A percentile compares a stretch with the other conserved stretches of the same genome.
Evolutionary conservation across 2,888 invertebrate species (phyloP).

Genomic region (Abrostola triplasia): DNA sequence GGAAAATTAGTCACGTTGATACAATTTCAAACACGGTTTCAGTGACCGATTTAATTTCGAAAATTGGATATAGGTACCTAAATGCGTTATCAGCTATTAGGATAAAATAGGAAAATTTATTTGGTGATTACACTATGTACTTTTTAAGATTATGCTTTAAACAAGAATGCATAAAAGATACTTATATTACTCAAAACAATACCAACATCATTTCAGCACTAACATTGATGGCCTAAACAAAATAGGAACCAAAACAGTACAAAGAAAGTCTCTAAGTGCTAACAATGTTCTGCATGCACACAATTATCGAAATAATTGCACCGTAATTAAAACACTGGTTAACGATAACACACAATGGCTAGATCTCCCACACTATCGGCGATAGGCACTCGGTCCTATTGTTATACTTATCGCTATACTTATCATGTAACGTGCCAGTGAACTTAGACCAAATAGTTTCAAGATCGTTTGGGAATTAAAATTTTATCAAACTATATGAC

Average conservation of each 20-base stretch:
- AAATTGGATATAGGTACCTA: no score
- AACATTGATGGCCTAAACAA: no score
- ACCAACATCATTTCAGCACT: no score
- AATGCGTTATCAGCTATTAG: no score
- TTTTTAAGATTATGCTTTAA: no score
- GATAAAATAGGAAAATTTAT: no score
- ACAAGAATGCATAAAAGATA: no score
- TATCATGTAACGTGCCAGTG: slow-evolving; percentile 37
- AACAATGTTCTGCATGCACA: slow-evolving; percentile 18
- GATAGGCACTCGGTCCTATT: slow-evolving; percentile 40
- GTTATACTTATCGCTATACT: slow-evolving; percentile 14
- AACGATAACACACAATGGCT: slow-evolving; percentile 30
- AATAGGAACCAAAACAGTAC: not conserved
- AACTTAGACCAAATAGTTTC: slow-evolving; percentile 37
- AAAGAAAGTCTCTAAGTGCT: slow-evolving; percentile 18
- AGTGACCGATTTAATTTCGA: no score
- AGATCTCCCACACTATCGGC: slow-evolving; percentile 43
- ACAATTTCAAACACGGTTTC: no score
- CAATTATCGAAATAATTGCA: slow-evolving; percentile 47
- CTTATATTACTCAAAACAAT: no score
- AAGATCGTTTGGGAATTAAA: slow-evolving; percentile 14
- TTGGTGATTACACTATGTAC: no score
- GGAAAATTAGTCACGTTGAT: no score
- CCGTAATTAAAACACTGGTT: slow-evolving; percentile 36
- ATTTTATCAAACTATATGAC: slow-evolving; percentile 3